Conservation (phyloP, 1,140 invertebrate species). For the Chrysomallon squamiferum region DNA sequence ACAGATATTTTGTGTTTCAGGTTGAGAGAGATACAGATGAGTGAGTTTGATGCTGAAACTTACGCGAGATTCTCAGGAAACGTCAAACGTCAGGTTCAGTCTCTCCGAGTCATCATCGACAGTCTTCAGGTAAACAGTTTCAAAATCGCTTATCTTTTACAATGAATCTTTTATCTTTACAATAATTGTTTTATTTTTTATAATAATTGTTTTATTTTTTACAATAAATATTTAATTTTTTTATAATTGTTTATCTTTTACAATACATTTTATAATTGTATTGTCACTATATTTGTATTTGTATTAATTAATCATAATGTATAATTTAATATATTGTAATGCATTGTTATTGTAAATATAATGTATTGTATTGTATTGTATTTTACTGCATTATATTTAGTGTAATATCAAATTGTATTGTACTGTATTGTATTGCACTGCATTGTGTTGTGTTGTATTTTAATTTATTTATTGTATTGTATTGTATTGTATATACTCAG, state of each 20-base stretch:
- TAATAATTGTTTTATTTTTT: not conserved
- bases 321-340: not conserved
- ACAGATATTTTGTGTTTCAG: too few relatives aligned
- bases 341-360: not conserved
- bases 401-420: too few relatives aligned
- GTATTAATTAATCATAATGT: not conserved
- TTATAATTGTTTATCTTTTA: not conserved
- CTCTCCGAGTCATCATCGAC: slow-evolving; percentile 70
- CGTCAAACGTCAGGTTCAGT: slow-evolving; percentile 73
- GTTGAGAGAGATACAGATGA: slow-evolving; percentile 93
- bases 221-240: not conserved
- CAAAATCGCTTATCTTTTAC: not conserved
- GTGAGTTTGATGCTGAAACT: slow-evolving; percentile 86
- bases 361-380: not conserved
- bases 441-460: too few relatives aligned
- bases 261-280: not conserved
- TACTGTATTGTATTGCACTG: too few relatives aligned
- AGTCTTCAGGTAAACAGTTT: slow-evolving; percentile 62
- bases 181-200: not conserved
- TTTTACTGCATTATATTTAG: too few relatives aligned
- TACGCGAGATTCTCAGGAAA: slow-evolving; percentile 83
- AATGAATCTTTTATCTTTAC: not conserved
- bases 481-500: too few relatives aligned
- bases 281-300: not conserved
- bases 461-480: too few relatives aligned